A percentile compares a stretch with the other conserved stretches of the same genome.
Evolutionary conservation across 2,797 vertebrate genomes (phyloP).

Genomic region (Columba guinea): DNA sequence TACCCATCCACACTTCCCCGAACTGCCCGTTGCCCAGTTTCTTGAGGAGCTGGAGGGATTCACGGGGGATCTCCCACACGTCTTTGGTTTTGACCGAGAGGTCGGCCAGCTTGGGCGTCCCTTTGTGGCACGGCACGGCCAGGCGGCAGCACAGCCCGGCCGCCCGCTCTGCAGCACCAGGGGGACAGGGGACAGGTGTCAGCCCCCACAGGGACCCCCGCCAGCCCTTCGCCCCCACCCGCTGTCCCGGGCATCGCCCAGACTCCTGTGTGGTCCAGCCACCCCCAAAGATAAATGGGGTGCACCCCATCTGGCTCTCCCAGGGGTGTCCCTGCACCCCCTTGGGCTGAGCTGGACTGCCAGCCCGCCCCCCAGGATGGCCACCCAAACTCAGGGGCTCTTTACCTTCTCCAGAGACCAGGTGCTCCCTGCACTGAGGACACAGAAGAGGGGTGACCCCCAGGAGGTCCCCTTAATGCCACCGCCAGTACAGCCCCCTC

Average conservation of each 20-base stretch:
- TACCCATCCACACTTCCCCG: slow-evolving; percentile 97
- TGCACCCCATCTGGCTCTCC: too few relatives aligned
- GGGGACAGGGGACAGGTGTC: background rate
- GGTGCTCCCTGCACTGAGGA: background rate
- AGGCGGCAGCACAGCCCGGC: slow-evolving; percentile 91
- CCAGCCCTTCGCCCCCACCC: background rate
- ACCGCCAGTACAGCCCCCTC: background rate
- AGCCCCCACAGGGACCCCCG: accelerated
- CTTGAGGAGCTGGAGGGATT: slow-evolving; percentile 92
- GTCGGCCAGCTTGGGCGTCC: slow-evolving; percentile 91
- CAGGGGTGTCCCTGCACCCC: accelerated
- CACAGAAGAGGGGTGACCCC: background rate
- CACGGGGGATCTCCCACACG: slow-evolving; percentile 92
- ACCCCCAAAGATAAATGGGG: background rate
- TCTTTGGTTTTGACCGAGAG: slow-evolving; percentile 96
- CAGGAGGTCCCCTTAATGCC: background rate
- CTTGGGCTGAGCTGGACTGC: accelerated
- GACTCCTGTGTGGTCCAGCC: background rate
- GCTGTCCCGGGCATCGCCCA: accelerated
- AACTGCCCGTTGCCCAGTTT: slow-evolving; percentile 94
- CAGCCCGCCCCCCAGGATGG: accelerated
- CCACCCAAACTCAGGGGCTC: background rate
- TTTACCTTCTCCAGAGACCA: background rate
- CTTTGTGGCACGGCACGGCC: slow-evolving; percentile 89
- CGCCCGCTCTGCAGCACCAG: slow-evolving; percentile 82